phyloP scores from a whole-genome alignment of 2,113 vertebrate species.

The Chaetura pelagica region DNA sequence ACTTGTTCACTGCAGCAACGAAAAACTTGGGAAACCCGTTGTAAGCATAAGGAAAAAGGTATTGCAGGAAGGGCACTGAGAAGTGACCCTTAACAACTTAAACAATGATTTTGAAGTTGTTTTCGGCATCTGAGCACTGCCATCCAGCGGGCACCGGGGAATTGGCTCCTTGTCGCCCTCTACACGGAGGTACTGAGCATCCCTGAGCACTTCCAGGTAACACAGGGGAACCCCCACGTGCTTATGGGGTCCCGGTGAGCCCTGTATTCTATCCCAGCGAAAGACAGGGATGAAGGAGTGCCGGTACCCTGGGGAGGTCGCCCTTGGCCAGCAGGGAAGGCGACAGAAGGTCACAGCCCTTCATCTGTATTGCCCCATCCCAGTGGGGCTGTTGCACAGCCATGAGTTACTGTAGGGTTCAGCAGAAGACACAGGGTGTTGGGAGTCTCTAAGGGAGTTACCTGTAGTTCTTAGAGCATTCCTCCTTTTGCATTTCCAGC shows the following conservation, averaged over 20 bases:
- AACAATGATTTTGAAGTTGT: not conserved
- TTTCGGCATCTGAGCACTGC: not conserved
- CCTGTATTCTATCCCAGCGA: not conserved
- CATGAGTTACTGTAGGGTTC: not conserved
- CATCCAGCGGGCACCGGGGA: slow-evolving; percentile 24
- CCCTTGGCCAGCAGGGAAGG: not conserved
- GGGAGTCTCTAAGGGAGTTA: not conserved
- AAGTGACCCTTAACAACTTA: not conserved
- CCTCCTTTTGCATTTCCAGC: not conserved
- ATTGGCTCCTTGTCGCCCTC: not conserved
- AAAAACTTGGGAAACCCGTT: not conserved
- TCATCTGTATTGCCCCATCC: rapidly evolving
- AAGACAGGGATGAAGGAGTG: not conserved
- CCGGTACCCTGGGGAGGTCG: rapidly evolving
- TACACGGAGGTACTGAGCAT: not conserved
- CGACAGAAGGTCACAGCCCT: not conserved
- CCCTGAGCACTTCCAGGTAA: not conserved
- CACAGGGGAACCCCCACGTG: rapidly evolving
- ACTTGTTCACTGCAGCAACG: not conserved
- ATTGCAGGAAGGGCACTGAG: not conserved
- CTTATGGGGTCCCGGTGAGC: not conserved
- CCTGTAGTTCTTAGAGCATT: not conserved
- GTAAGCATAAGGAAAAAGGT: not conserved
- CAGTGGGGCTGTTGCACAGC: rapidly evolving
- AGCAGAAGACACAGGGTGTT: not conserved